Evolutionary conservation across 2,888 invertebrate genomes (phyloP).

Genomic region (Parnassius apollo): DNA sequence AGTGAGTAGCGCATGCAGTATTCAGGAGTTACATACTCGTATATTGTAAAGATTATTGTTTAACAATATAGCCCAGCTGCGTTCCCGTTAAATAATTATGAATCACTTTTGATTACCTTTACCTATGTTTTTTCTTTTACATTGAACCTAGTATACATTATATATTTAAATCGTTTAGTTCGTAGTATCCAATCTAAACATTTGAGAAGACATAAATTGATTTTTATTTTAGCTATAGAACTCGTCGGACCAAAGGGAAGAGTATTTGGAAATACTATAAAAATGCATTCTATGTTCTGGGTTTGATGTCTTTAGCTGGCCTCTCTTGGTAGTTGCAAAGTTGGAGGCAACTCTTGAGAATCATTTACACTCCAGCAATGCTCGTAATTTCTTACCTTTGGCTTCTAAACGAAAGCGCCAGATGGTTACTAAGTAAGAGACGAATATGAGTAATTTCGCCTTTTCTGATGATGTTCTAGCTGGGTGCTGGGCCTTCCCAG

Average conservation of each 20-base stretch:
- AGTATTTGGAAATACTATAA: slow-evolving; percentile 86
- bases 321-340: slow-evolving; percentile 85
- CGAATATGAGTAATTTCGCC: slow-evolving; percentile 82
- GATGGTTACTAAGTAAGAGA: slow-evolving; percentile 89
- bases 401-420: slow-evolving; percentile 86
- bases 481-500: slow-evolving; percentile 20
- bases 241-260: slow-evolving; percentile 88
- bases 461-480: slow-evolving; percentile 65
- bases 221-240: slow-evolving; percentile 84
- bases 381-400: slow-evolving; percentile 85
- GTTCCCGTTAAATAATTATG: too few relatives aligned
- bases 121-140: too few relatives aligned
- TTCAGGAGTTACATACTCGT: too few relatives aligned
- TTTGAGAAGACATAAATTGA: too few relatives aligned
- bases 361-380: slow-evolving; percentile 86
- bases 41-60: too few relatives aligned
- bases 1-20: too few relatives aligned
- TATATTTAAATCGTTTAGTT: too few relatives aligned
- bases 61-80: too few relatives aligned
- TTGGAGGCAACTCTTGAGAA: slow-evolving; percentile 85
- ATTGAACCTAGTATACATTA: too few relatives aligned
- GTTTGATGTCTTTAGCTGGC: slow-evolving; percentile 84
- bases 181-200: too few relatives aligned
- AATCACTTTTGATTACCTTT: too few relatives aligned
- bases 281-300: slow-evolving; percentile 86